Conservation (phyloP, 1,140 invertebrate genomes). For the Leguminivora glycinivorella region DNA sequence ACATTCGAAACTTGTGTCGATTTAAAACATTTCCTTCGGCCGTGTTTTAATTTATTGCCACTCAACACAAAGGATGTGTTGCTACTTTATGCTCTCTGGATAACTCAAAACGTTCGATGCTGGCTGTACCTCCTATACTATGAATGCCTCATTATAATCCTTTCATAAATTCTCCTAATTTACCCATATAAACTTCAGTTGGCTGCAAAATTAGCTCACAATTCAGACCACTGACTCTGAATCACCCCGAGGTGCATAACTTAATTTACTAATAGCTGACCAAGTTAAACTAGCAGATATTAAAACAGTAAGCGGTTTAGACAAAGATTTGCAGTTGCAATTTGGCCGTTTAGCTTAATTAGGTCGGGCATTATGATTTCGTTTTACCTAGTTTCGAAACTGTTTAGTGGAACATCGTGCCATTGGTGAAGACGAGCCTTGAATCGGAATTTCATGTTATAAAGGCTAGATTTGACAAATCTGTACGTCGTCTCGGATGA, state of each 20-base stretch:
- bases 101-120: no score
- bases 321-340: neutral
- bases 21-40: no score
- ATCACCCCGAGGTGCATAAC: neutral
- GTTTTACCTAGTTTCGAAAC: neutral
- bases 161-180: neutral
- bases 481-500: no score
- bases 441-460: no score
- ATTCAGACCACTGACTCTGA: neutral
- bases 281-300: neutral
- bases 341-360: neutral
- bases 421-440: no score
- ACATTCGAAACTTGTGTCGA: no score
- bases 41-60: no score
- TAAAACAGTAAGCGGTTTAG: neutral
- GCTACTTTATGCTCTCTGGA: no score
- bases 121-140: no score
- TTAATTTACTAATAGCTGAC: neutral
- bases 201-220: neutral
- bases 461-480: no score
- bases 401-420: no score
- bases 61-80: no score
- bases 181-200: neutral
- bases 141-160: neutral
- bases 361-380: neutral